Percentiles rank a stretch among this genome's conserved stretches.
Evolutionary conservation across 2,797 vertebrate genomes (phyloP).

Genomic region (Eulemur mongoz): DNA sequence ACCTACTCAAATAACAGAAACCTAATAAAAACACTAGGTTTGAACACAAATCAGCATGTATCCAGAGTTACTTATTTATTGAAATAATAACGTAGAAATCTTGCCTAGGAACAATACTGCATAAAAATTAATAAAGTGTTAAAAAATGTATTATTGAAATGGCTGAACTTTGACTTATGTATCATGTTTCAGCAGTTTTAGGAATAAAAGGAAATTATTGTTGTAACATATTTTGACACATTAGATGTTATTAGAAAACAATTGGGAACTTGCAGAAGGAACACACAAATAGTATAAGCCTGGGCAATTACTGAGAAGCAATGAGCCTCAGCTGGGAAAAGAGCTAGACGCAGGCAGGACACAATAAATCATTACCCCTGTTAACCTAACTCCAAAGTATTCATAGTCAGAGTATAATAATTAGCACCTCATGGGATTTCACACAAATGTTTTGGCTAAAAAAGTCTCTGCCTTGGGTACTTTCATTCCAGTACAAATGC

Average conservation of each 20-base stretch:
- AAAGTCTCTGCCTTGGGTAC: conserved; percentile 41
- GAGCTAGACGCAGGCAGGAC: conserved; percentile 78
- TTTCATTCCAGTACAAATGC: conserved; percentile 73
- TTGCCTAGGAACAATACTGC: conserved; percentile 58
- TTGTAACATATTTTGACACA: conserved; percentile 83
- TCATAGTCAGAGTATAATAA: conserved; percentile 80
- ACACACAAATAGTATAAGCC: conserved; percentile 76
- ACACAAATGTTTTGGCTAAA: conserved; percentile 77
- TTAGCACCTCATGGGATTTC: conserved; percentile 81
- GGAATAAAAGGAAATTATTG: conserved; percentile 83
- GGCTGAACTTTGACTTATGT: conserved; percentile 68
- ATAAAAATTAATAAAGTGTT: conserved; percentile 79
- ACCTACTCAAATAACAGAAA: conserved; percentile 66
- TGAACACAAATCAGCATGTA: conserved; percentile 68
- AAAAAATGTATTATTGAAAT: conserved; percentile 68
- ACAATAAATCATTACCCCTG: conserved; percentile 83
- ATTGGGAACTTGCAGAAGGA: conserved; percentile 83
- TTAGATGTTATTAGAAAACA: conserved; percentile 86
- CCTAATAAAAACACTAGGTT: conserved; percentile 45
- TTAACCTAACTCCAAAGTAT: conserved; percentile 77
- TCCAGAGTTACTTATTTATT: conserved; percentile 66
- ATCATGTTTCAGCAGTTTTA: conserved; percentile 80
- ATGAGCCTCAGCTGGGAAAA: conserved; percentile 83
- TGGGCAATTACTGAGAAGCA: conserved; percentile 76
- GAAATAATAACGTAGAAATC: conserved; percentile 70